Evolutionary conservation across 2,888 invertebrate genomes (phyloP), one percentile per base, ranked within the genome.

Genomic region (Hanleya hanleyi): DNA sequence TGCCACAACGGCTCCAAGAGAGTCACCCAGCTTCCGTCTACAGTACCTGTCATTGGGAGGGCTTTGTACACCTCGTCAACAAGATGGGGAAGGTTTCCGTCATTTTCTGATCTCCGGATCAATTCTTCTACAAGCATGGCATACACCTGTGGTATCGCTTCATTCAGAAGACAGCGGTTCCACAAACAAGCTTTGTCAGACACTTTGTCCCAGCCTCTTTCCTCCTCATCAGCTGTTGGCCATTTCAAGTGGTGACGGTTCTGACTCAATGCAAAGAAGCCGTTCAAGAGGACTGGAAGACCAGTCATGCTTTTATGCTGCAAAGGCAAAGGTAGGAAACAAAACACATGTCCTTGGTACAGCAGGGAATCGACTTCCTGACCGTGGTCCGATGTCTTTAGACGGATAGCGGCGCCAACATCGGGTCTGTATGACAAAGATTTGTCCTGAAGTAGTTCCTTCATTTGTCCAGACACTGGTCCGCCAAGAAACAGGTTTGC

Each of bases 271-370:
- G 87, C 84, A 77, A 89, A 88, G 73, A 80, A 87, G 7, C 87
- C 88, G 75, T 88, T 88, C 18, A 89, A 82, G 75, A 89, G 88
- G 4, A 88, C 80, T 0, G 88, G 88, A 15, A 88, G 80, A 6
- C 89, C 88, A 1, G 88, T 87, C n/a, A 82, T 76, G 61, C 80
- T 81, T 57, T 81, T 74, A 7, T 77, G 74, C 66, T 85, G 84
- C 41, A 79, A 66, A 4, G 89, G 87, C 26, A 89, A 81, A n/a
- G 89, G 89, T 26, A 89, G 78, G 70, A 88, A 87, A 70, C 88
- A 88, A 73, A 86, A 89, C 5, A 87, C 77, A 36, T 88, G 87
- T 18, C 89, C 87, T 38, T 70, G 69, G n/a, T 4, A 7, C 7
- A 47, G 22, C 22, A 22, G 47, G 47, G 22, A 18, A 47, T 47